Evolutionary conservation across 1,140 invertebrate genomes (phyloP), one percentile per base, ranked within the genome.

Genomic region (Drosophila sucinea): DNA sequence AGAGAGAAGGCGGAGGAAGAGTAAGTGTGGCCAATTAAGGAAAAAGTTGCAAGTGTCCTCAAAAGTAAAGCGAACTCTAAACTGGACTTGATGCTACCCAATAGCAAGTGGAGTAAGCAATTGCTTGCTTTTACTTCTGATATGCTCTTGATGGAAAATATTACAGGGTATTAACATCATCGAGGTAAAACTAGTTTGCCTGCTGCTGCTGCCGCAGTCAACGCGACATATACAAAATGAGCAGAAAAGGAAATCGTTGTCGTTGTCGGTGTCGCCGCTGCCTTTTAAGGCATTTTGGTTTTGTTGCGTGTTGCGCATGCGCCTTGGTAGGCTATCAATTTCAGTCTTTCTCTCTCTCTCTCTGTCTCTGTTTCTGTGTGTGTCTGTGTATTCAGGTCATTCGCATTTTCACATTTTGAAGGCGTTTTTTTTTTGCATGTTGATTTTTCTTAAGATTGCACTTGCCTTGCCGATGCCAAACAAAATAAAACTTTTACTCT

Each of bases 391-490:
- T 89, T 89, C 85, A 71, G 85, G 84, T 89, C 84, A 89, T 89
- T 89, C 84, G 84, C 84, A 89, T 89, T 87, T 87, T 84, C 85
- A 89, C 84, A 87, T 89, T 87, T 87, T 84, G 44, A 84, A 87
- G 84, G 84, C 84, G 77, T 58, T 73, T 40, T 60, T 73, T 73
- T 60, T 79, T 68, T 84, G 81, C 72, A 76, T 79, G 79, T 76
- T 75, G 77, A 80, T 79, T 81, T 75, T 81, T 73, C 33, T 60
- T 57, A 64, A 67, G 58, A 72, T 70, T 67, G 44, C 23, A 51
- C 64, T 60, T 81, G 25, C 44, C 44, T 54, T 33, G 54, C 60
- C 51, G 54, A 55, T 64, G 35, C 10, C 35, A 70, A 68, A 56
- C 60, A 27, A 27, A 51, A 51, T 25, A 47, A 47, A 89, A 89